Conservation (phyloP, 2,888 invertebrate species). For the Dysmachus trigonus region DNA sequence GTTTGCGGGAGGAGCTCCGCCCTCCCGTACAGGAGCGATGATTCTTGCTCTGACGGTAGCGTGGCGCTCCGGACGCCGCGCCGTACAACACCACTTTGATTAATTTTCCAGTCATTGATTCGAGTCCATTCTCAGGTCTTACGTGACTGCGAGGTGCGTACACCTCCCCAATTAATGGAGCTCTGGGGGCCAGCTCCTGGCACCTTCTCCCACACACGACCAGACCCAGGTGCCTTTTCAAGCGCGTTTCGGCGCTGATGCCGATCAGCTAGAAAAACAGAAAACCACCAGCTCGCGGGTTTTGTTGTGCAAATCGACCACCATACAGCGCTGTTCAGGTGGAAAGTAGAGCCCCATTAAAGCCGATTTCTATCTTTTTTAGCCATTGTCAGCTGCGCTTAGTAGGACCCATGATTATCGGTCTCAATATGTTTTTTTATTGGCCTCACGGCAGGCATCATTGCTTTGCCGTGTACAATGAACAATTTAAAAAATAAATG, state of each 20-base stretch:
- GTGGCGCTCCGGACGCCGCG: not conserved
- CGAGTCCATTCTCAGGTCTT: not conserved
- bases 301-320: not conserved
- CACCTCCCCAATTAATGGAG: not conserved
- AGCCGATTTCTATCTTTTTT: not conserved
- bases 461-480: not conserved
- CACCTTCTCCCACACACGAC: not conserved
- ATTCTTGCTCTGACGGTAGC: not conserved
- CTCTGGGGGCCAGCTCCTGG: not conserved
- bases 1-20: not conserved
- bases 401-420: not conserved
- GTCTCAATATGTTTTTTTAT: not conserved
- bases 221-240: not conserved
- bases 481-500: not conserved
- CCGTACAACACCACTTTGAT: too few relatives aligned
- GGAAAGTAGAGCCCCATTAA: not conserved
- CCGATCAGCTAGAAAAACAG: not conserved
- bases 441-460: not conserved
- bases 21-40: not conserved
- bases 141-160: not conserved
- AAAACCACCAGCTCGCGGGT: not conserved
- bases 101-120: conserved; percentile 30
- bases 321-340: not conserved
- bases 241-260: not conserved
- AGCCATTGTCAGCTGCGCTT: not conserved